phyloP scores from a whole-genome alignment of 2,113 vertebrate genomes.

The Rhombomys opimus region DNA sequence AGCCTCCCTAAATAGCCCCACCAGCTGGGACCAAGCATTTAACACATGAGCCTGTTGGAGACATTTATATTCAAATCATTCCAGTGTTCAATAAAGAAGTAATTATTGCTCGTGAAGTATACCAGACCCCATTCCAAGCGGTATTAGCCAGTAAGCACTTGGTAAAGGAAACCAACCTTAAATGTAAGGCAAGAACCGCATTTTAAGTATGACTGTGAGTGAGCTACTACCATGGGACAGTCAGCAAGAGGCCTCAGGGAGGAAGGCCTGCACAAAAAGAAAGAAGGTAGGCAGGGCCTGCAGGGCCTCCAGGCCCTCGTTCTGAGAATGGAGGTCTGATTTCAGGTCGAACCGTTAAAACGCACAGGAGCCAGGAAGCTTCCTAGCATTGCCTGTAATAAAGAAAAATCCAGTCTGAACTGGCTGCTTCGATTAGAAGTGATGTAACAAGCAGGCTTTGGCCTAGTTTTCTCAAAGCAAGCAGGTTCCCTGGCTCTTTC shows the following conservation, averaged over 20 bases:
- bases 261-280: neutral
- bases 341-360: constrained; percentile 45
- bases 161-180: neutral
- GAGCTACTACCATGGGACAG: neutral
- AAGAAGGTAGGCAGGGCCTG: neutral
- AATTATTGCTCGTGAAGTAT: constrained; percentile 8
- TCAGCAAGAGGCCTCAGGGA: neutral
- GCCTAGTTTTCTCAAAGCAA: constrained; percentile 80
- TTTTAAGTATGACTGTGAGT: neutral
- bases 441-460: constrained; percentile 80
- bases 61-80: neutral
- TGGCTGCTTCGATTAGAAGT: constrained; percentile 78
- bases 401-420: constrained; percentile 80
- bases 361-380: constrained; percentile 43
- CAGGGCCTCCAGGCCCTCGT: neutral
- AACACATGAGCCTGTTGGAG: neutral
- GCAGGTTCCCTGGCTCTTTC: constrained; percentile 68
- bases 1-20: neutral
- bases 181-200: constrained; percentile 3
- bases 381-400: constrained; percentile 51
- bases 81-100: neutral
- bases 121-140: constrained; percentile 25
- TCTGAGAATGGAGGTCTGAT: constrained; percentile 45
- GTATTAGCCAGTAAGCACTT: neutral
- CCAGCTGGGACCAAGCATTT: neutral